Evolutionary conservation across 1,140 invertebrate species (phyloP), one percentile per base, ranked within the genome.

Genomic region (Euschistus heros): DNA sequence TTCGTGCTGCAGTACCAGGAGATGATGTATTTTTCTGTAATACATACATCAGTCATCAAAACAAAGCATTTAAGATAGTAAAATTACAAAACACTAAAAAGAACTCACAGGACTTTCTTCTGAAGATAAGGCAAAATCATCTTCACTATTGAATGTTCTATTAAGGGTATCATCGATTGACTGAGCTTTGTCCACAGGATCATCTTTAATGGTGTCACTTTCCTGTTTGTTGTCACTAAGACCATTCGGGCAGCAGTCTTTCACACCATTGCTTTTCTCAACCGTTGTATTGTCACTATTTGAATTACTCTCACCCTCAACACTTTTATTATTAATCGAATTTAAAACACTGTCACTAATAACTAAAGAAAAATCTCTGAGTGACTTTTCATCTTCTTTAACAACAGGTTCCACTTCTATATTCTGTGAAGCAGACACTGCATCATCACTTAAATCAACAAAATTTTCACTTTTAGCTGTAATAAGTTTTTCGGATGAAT

Each of bases 321-420:
- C 14, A 18, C n/a, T 17, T 61, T 61, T 61, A 42, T 15, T n/a
- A 44, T 62, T 44, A 20, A 37, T 62, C 17, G 30, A n/a, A 18
- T 62, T 30, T 3, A 62, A 24, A n/a, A 62, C 59, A 42, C 30
- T 62, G 15, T 62, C 30, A 62, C 59, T 62, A n/a, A 62, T 37
- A 18, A 17, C n/a, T 17, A 37, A 42, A 7, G 54, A 57, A 15
- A 57, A 57, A 10, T 62, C 59, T n/a, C 17, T 33, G 6, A n/a
- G 13, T 33, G 55, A 59, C 54, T 6, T 27, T 26, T 22, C 18
- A 59, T 50, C n/a, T 22, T 50, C 26, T 59, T 59, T 27, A 27
- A 27, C 15, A 7, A 59, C 6, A 17, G 55, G 17, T 59, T 17
- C 26, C 6, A 27, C 22, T 24, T 59, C 30, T 33, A 17, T 22